Evolutionary conservation across 2,113 vertebrate species (phyloP).

Genomic region (Mus pahari): DNA sequence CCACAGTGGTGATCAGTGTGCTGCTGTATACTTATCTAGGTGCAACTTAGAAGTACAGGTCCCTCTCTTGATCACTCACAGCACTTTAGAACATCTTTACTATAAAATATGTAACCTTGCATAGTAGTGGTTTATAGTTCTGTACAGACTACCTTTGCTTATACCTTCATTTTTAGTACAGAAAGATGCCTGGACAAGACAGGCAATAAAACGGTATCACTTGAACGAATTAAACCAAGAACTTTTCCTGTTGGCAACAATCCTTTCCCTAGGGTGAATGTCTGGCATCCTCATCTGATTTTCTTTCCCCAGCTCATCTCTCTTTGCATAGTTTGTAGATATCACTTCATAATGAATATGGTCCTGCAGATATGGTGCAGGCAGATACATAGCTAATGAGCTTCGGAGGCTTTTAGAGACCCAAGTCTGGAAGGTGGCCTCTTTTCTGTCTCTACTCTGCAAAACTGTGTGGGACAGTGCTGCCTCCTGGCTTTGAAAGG

Average conservation of each 20-base stretch:
- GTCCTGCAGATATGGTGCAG: not conserved
- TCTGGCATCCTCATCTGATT: not conserved
- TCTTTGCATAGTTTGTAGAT: not conserved
- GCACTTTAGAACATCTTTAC: not conserved
- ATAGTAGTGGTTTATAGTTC: conserved; percentile 6
- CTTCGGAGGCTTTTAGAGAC: not conserved
- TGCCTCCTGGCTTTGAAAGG: conserved; percentile 1
- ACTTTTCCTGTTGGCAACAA: not conserved
- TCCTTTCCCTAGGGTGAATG: not conserved
- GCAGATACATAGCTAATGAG: conserved; percentile 51
- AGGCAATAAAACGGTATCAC: conserved; percentile 46
- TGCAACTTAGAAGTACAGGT: not conserved
- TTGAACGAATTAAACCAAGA: conserved; percentile 32
- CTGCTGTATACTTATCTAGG: not conserved
- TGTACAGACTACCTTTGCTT: conserved; percentile 44
- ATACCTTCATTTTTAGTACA: not conserved
- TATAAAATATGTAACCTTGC: not conserved
- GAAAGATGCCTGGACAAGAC: not conserved
- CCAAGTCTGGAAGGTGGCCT: not conserved
- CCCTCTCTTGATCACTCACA: not conserved
- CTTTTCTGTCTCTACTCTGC: not conserved
- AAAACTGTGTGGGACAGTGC: not conserved
- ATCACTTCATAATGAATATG: conserved; percentile 8
- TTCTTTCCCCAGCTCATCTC: conserved; percentile 14
- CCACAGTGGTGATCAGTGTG: not conserved